A percentile compares a stretch with the other conserved stretches of the same genome.
Evolutionary conservation across 2,888 invertebrate genomes (phyloP).

Genomic region (Malthinus seriepunctatus): DNA sequence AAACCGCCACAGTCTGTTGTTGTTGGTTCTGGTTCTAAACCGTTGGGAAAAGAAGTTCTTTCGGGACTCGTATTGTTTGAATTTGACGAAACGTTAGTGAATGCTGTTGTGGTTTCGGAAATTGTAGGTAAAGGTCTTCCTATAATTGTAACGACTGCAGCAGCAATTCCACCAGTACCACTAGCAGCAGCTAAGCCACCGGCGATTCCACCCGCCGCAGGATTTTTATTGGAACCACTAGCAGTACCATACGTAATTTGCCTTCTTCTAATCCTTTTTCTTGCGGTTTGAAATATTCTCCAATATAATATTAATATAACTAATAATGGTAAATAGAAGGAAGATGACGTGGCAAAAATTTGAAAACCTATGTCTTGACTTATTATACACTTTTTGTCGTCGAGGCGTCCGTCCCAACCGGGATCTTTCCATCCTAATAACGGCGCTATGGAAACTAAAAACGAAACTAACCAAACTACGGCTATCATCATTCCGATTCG

Average conservation of each 20-base stretch:
- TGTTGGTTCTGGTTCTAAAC: constrained; percentile 66
- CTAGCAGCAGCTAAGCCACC: constrained; percentile 68
- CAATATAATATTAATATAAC: constrained; percentile 89
- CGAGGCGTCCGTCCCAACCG: constrained; percentile 61
- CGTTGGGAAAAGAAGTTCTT: constrained; percentile 72
- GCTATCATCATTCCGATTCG: constrained; percentile 81
- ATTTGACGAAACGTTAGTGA: constrained; percentile 72
- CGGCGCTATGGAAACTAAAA: constrained; percentile 85
- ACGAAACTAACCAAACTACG: constrained; percentile 81
- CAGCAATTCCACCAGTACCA: constrained; percentile 72
- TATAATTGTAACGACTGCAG: constrained; percentile 65
- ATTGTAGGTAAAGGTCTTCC: constrained; percentile 72
- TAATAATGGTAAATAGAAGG: constrained; percentile 87
- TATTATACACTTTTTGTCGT: constrained; percentile 74
- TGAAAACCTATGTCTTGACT: constrained; percentile 85
- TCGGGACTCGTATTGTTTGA: constrained; percentile 78
- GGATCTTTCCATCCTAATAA: constrained; percentile 82
- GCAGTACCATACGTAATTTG: constrained; percentile 55
- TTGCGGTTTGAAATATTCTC: constrained; percentile 88
- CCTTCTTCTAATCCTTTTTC: constrained; percentile 76
- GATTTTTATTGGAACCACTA: constrained; percentile 50
- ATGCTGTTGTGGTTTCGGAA: constrained; percentile 72
- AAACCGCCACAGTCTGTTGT: constrained; percentile 57
- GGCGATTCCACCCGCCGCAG: constrained; percentile 56
- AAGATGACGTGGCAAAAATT: constrained; percentile 87